Base-by-base conservation (phyloP, 2,113 vertebrate genomes). In the Cnemophilus loriae region DNA sequence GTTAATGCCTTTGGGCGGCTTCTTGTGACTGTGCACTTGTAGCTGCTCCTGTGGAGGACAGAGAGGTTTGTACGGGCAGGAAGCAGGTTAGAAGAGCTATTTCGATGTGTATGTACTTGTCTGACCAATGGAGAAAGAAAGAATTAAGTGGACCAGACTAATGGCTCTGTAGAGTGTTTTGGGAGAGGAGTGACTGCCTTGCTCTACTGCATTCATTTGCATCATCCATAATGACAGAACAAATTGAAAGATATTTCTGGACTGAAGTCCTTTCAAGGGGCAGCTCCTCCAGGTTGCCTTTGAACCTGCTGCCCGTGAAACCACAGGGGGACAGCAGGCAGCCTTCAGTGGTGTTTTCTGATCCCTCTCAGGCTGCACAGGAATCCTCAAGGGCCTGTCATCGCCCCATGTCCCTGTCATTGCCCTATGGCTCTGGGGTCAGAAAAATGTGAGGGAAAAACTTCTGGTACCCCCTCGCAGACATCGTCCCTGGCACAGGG, bases 381-480 rank as follows among this genome's bases (percentile, higher is more conserved):
- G 22, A 55, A 64, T 37, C 17, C 11, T 56, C 11, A 7, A 0
- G 4, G 11, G 16, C 4, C 26, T 19, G 11, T 9, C 44, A 24
- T 7, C 2, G 1, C 16, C 37, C 41, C 3, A 1, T 6, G 8
- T 26, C 33, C 23, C 23, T 10, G 7, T 8, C 28, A 26, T 6
- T 5, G 8, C 16, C 39, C 35, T 3, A 0, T 4, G 11, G 41
- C 24, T 57, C 18, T 1, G 3, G 20, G 42, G 19, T 44, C 24
- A 32, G 47, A 30, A 6, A 57, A 44, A 61, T 13, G 6, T 15
- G 44, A 28, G 11, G n/a, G 27, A n/a, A 68, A 61, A 53, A 13
- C 10, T 22, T 15, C 42, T 3, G 1, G 26, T 12, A 9, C 3
- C 14, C n/a, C 4, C 10, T 47, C 0, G 3, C 21, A 32, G 16